These are phyloP conservation scores for Dilophus febrilis DNA, from an alignment of 2,888 invertebrate genomes.

Conservation along the genomic window DNA sequence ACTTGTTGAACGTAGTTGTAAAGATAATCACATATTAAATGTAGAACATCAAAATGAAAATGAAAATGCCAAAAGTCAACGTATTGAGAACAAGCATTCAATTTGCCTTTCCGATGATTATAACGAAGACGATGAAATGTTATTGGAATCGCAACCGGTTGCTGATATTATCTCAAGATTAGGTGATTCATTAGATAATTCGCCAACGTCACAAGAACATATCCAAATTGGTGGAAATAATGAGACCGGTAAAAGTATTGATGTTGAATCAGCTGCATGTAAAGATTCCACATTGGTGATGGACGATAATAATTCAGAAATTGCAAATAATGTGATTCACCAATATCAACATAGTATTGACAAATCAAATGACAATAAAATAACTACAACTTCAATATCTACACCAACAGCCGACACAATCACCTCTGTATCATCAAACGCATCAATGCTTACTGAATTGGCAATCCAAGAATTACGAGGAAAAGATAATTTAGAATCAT, in stretches of 20 bases:
- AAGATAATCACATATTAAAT: conserved; percentile 35
- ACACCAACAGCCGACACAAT: too few relatives aligned
- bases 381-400: too few relatives aligned
- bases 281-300: not conserved
- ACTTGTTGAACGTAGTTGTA: conserved; percentile 42
- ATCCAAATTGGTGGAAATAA: conserved; percentile 28
- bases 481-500: not conserved
- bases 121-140: conserved; percentile 32
- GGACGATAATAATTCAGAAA: too few relatives aligned
- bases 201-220: conserved; percentile 23
- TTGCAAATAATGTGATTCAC: too few relatives aligned
- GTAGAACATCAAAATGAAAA: conserved; percentile 2
- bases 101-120: conserved; percentile 25
- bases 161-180: conserved; percentile 45
- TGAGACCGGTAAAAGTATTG: conserved; percentile 28
- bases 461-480: too few relatives aligned
- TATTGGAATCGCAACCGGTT: conserved; percentile 33
- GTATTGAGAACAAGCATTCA: too few relatives aligned
- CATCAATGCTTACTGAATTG: too few relatives aligned
- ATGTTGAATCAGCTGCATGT: not conserved
- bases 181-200: conserved; percentile 35
- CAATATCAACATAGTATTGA: too few relatives aligned
- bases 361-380: not conserved
- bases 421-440: too few relatives aligned
- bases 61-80: too few relatives aligned